These are phyloP conservation scores for Rattus norvegicus DNA, from an alignment of 2,113 vertebrate genomes.

Conservation along the genomic window DNA sequence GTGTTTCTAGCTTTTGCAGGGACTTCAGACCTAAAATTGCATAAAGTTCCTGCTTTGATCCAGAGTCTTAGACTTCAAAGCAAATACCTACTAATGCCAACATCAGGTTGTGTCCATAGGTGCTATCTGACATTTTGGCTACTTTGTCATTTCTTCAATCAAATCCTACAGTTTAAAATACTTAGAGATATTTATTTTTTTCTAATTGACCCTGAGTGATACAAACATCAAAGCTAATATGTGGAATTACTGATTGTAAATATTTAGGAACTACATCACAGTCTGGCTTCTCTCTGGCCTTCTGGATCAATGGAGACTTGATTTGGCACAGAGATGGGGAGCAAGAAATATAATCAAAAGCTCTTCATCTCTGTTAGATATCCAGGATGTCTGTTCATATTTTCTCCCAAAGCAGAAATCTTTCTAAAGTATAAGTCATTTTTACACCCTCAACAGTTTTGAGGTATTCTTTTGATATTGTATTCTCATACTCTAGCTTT, in stretches of 20 bases:
- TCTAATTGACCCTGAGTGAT: neutral
- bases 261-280: neutral
- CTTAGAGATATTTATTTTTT: neutral
- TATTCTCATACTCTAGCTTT: neutral
- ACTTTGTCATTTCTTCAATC: neutral
- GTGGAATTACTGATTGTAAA: slow-evolving; percentile 28
- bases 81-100: neutral
- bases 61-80: neutral
- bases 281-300: neutral
- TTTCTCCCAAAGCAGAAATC: neutral
- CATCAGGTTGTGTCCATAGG: neutral
- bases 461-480: neutral
- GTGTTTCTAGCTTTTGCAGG: neutral
- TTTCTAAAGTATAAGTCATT: slow-evolving; percentile 2
- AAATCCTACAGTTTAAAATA: neutral
- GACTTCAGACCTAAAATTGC: neutral
- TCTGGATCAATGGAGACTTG: neutral
- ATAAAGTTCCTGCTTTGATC: neutral
- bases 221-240: neutral
- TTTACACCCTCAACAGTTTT: neutral
- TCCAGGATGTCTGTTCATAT: neutral
- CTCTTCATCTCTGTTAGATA: neutral
- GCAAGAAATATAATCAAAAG: neutral
- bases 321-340: neutral
- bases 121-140: neutral